These are phyloP conservation scores for Beris morrisii DNA, from an alignment of 2,888 invertebrate species.

Conservation along the genomic window DNA sequence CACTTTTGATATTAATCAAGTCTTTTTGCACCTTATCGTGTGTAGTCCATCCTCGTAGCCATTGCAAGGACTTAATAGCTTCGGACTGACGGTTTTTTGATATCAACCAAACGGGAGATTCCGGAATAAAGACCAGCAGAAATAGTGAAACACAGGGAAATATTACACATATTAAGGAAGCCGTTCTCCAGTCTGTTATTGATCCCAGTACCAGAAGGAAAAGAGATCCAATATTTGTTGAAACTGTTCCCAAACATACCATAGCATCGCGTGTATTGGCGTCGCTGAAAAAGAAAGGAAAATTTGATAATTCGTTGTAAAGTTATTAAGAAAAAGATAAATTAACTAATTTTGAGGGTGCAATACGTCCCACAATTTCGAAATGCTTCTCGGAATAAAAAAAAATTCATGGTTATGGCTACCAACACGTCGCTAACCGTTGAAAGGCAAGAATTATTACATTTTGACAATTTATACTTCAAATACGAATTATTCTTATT, in stretches of 20 bases:
- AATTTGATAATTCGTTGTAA: neutral
- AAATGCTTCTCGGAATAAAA: too few relatives aligned
- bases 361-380: too few relatives aligned
- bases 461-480: too few relatives aligned
- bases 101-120: slow-evolving; percentile 63
- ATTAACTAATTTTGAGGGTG: neutral
- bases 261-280: slow-evolving; percentile 59
- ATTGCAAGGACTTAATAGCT: slow-evolving; percentile 59
- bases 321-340: neutral
- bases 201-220: slow-evolving; percentile 59
- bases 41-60: slow-evolving; percentile 56
- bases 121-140: slow-evolving; percentile 61
- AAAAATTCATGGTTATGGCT: too few relatives aligned
- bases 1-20: slow-evolving; percentile 36
- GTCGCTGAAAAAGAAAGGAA: slow-evolving; percentile 53
- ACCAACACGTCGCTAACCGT: too few relatives aligned
- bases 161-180: slow-evolving; percentile 58
- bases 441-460: too few relatives aligned
- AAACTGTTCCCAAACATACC: slow-evolving; percentile 55
- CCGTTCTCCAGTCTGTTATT: slow-evolving; percentile 60
- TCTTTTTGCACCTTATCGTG: slow-evolving; percentile 36
- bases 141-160: slow-evolving; percentile 59
- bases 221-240: slow-evolving; percentile 59
- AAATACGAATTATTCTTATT: too few relatives aligned
- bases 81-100: slow-evolving; percentile 61